These are phyloP conservation scores for Microplitis demolitor DNA, from an alignment of 1,140 invertebrate genomes.

Conservation along the genomic window DNA sequence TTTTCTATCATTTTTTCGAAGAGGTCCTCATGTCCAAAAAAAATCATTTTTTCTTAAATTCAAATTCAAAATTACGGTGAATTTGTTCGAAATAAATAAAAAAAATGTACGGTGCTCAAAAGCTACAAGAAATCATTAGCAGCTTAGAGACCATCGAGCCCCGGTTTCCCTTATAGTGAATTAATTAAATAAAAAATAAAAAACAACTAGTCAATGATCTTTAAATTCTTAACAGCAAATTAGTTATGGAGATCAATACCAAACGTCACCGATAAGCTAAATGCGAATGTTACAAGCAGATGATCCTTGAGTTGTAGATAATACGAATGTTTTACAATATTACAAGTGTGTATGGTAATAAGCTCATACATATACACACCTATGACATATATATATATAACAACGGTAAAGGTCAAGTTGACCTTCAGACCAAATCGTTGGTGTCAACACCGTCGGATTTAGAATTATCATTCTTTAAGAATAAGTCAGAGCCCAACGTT, in stretches of 20 bases:
- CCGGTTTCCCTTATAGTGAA: no score
- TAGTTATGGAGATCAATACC: not conserved
- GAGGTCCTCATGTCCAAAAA: no score
- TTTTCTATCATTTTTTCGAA: no score
- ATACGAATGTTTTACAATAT: not conserved
- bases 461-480: not conserved
- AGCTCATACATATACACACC: not conserved
- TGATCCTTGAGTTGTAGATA: not conserved
- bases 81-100: no score
- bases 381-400: not conserved
- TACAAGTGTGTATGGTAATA: not conserved
- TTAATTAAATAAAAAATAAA: no score
- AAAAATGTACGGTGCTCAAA: no score
- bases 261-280: not conserved
- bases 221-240: no score
- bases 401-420: not conserved
- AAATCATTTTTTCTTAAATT: no score
- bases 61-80: no score
- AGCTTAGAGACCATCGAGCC: no score
- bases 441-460: not conserved
- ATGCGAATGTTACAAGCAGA: not conserved
- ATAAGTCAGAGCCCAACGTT: not conserved
- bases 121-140: no score
- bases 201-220: no score
- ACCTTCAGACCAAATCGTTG: not conserved